Evolutionary conservation across 2,888 invertebrate genomes (phyloP).

Genomic region (Sinohyriopsis cumingii): DNA sequence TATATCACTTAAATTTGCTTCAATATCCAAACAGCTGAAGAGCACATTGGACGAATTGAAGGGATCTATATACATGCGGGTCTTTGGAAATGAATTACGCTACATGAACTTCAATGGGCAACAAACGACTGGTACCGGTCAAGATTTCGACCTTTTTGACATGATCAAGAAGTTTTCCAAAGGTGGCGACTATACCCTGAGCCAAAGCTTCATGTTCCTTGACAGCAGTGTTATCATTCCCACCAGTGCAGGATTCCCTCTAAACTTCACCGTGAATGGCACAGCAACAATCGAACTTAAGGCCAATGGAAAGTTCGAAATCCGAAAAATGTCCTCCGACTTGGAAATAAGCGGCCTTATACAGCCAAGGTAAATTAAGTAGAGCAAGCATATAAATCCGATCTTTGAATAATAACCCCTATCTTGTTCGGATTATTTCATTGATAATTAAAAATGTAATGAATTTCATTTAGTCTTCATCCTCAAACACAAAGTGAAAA

Average conservation of each 20-base stretch:
- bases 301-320: constrained; percentile 85
- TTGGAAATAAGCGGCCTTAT: constrained; percentile 86
- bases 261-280: constrained; percentile 88
- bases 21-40: constrained; percentile 18
- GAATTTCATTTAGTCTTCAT: no score
- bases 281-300: constrained; percentile 89
- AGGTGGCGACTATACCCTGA: constrained; percentile 50
- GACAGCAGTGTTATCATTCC: constrained; percentile 91
- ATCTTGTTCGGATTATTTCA: not conserved
- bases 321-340: constrained; percentile 70
- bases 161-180: constrained; percentile 46
- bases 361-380: constrained; percentile 84
- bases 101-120: constrained; percentile 52
- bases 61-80: constrained; percentile 81
- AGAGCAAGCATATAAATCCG: no score
- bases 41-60: constrained; percentile 52
- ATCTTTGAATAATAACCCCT: not conserved
- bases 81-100: constrained; percentile 89
- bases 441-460: not conserved
- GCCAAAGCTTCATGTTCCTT: constrained; percentile 86
- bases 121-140: constrained; percentile 18
- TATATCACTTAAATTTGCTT: not conserved
- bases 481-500: no score
- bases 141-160: constrained; percentile 45
- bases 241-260: constrained; percentile 86